Evolutionary conservation across 1,140 invertebrate species (phyloP).

Genomic region (Dinoponera quadriceps): DNA sequence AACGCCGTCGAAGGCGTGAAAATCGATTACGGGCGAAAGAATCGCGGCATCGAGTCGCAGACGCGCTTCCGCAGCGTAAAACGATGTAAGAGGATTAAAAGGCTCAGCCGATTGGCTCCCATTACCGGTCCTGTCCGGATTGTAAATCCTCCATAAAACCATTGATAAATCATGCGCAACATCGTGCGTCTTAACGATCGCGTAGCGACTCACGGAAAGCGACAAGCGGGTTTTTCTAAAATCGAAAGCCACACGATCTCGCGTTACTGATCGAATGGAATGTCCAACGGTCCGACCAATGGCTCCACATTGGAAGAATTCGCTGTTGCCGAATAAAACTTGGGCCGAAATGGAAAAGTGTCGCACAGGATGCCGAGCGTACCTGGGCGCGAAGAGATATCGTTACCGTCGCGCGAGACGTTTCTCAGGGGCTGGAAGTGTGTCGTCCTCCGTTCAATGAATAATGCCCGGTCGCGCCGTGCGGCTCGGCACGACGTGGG

Average conservation of each 20-base stretch:
- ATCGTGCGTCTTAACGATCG: conserved; percentile 65
- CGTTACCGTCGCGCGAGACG: conserved; percentile 22
- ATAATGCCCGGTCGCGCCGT: conserved; percentile 50
- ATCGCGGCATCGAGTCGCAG: conserved; percentile 14
- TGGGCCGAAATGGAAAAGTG: no score
- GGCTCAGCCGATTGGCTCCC: conserved; percentile 67
- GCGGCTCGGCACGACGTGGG: conserved; percentile 17
- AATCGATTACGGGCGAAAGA: conserved; percentile 30
- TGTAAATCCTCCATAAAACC: conserved; percentile 70
- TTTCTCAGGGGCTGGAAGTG: conserved; percentile 53
- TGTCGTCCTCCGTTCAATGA: conserved; percentile 61
- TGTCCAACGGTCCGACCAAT: no score
- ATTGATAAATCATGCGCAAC: conserved; percentile 68
- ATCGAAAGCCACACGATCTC: neutral
- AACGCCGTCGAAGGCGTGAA: neutral
- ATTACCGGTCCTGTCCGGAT: conserved; percentile 65
- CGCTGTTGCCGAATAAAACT: no score
- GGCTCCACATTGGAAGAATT: no score
- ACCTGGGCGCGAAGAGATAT: neutral
- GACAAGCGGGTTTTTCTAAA: conserved; percentile 24
- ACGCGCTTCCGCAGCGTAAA: conserved; percentile 64
- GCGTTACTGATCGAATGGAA: conserved; percentile 14
- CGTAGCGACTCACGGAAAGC: conserved; percentile 55
- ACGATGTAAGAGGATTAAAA: conserved; percentile 75
- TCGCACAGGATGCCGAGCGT: no score